Base-by-base conservation (phyloP, 2,113 vertebrate species). In the Macrotis lagotis region DNA sequence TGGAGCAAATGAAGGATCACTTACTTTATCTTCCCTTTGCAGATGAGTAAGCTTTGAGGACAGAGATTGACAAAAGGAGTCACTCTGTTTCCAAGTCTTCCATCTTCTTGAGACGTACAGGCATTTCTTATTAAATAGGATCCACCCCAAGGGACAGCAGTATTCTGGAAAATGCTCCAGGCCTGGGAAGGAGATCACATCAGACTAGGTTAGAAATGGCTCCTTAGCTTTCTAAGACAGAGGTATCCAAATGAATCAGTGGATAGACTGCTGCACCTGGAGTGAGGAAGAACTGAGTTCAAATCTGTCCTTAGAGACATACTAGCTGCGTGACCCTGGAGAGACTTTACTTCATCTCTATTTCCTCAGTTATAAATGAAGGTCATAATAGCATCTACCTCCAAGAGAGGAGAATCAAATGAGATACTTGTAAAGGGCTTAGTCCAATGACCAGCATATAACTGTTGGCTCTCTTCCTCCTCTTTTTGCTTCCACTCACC, bases 141-240 rank as follows among this genome's bases (percentile, higher is more conserved):
- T 51, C 98, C 97, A 98, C 50, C 96, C 97, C 37, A 26, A 0
- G 0, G 95, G 96, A 91, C 98, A 98, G 94, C 97, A 98, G 50
- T 11, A 10, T 37, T 91, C 96, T 93, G 31, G 52, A 96, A 94
- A 90, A 48, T 26, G 95, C 44, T 28, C 50, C 88, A 91, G 53
- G 51, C 31, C 51, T 51, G 50, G 28, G 7, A 94, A 50, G 48
- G 24, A 50, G 51, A 94, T 24, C 92, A 59, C 91, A 50, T 31
- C 22, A 37, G 50, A 52, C 90, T 44, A 48, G 50, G 25, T 22
- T 37, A 22, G 92, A 91, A 24, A n/a, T 51, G 48, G 94, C 10
- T 0, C 25, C 47, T 90, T 91, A 51, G 66, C 28, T 10, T 44
- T 49, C 92, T 25, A 37, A n/a, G 37, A 74, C 31, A 4, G 12